Base-by-base conservation (phyloP, 2,113 vertebrate genomes). In the Dascyllus trimaculatus region DNA sequence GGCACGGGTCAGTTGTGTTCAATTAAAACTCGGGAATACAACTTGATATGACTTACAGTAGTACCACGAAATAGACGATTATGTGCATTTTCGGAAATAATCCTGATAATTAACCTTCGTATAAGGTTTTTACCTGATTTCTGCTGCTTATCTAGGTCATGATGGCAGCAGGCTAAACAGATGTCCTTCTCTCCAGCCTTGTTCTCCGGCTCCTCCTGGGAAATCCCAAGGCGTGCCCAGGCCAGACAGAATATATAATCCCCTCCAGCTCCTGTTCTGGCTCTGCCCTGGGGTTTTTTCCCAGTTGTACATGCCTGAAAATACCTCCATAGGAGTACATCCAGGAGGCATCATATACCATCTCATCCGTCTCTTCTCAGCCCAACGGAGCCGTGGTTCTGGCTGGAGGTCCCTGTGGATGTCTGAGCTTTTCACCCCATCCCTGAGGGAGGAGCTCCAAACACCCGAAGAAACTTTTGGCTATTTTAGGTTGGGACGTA, bases 221-320 rank as follows among this genome's bases (percentile, higher is more conserved):
- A 72, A 69, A 70, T 69, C 51, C 57, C 53, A 46, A 45, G 5
- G 52, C 1, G 8, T 72, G 61, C 49, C 57, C 24, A 54, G 65
- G 60, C 38, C 71, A 70, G 51, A 74, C 15, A 81, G 62, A 58
- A 64, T 63, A 51, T 65, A 69, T 58, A 54, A 78, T 73, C 48
- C 54, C 32, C 78, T 68, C 18, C 26, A 80, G 26, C 48, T 72
- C 9, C 32, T 69, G 43, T 80, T 86, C 75, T 24, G 48, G 45
- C 25, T 81, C 56, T 78, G 64, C 71, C 69, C 78, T 45, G 43
- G 49, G 75, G 65, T 72, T 68, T 64, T 73, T 57, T 45, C 60
- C 78, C 81, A 59, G 63, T 70, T 84, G 75, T 54, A 65, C 21
- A 62, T 53, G 65, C 76, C 69, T 76, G 51, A 78, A n/a, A 84